Conservation (phyloP, 2,797 vertebrate species). For the Alauda arvensis region DNA sequence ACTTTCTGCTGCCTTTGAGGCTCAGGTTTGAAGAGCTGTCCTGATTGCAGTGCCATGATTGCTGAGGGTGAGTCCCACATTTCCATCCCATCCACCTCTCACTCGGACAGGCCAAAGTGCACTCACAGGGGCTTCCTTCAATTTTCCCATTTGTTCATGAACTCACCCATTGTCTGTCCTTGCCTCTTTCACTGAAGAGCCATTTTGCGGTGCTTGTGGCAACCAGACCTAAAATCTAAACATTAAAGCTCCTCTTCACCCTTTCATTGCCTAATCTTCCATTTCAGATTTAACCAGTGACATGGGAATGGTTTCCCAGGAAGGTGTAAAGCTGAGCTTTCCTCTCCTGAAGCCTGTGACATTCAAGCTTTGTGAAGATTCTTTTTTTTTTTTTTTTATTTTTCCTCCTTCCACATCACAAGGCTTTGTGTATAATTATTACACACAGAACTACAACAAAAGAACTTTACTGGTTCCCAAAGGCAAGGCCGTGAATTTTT, state of each 20-base stretch:
- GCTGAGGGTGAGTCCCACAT: background rate
- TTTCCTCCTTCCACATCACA: background rate
- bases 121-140: background rate
- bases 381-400: background rate
- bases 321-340: conserved; percentile 6
- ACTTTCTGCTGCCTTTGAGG: conserved; percentile 37
- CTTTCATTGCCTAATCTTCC: conserved; percentile 12
- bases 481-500: background rate
- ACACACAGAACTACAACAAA: background rate
- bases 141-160: background rate
- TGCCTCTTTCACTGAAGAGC: conserved; percentile 6
- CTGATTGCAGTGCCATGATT: conserved; percentile 60
- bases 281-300: background rate
- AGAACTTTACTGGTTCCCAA: background rate
- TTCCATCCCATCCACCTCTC: background rate
- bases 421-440: background rate
- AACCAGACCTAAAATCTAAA: conserved; percentile 39
- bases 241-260: conserved; percentile 29
- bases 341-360: background rate
- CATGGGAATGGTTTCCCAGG: background rate
- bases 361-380: background rate
- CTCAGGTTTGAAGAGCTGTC: conserved; percentile 26
- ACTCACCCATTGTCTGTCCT: conserved; percentile 14
- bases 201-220: background rate
- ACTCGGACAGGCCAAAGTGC: background rate